These are phyloP conservation scores for Xenentodon cancila DNA, from an alignment of 2,797 vertebrate species.

Conservation along the genomic window DNA sequence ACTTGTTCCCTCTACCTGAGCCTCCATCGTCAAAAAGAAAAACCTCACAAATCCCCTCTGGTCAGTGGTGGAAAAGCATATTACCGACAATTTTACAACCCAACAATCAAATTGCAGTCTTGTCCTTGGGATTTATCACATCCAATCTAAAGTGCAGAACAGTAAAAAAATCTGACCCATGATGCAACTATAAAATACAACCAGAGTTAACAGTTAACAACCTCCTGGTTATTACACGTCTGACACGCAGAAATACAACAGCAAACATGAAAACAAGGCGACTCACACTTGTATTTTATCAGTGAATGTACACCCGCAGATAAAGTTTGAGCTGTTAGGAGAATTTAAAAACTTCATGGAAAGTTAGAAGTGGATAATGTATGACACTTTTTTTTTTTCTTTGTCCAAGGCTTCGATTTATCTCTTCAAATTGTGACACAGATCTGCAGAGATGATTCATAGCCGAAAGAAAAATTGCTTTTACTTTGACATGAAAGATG, in stretches of 20 bases:
- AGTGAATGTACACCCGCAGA: constrained; percentile 11
- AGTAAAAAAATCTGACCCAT: constrained; percentile 32
- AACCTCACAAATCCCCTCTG: constrained; percentile 19
- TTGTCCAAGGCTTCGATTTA: constrained; percentile 44
- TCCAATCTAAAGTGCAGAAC: constrained; percentile 19
- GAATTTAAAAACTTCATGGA: constrained; percentile 7
- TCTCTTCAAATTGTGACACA: constrained; percentile 61
- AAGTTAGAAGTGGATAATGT: constrained; percentile 32
- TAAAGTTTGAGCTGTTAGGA: constrained; percentile 20
- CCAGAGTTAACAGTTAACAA: constrained; percentile 47
- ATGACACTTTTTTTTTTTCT: constrained; percentile 18
- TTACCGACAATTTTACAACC: constrained; percentile 41
- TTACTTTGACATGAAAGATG: constrained; percentile 53
- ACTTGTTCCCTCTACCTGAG: constrained; percentile 12
- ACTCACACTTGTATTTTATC: constrained; percentile 32
- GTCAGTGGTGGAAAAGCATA: not conserved
- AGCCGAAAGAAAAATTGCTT: constrained; percentile 56
- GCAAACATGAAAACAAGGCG: constrained; percentile 12
- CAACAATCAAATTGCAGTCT: constrained; percentile 26
- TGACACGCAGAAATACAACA: constrained; percentile 27
- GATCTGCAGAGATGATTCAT: constrained; percentile 63
- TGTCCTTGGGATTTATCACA: constrained; percentile 50
- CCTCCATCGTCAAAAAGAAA: constrained; percentile 12
- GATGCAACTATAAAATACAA: constrained; percentile 40
- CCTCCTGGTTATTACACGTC: constrained; percentile 22